Conservation (phyloP, 2,113 vertebrate genomes). For the Falcunculus frontatus region DNA sequence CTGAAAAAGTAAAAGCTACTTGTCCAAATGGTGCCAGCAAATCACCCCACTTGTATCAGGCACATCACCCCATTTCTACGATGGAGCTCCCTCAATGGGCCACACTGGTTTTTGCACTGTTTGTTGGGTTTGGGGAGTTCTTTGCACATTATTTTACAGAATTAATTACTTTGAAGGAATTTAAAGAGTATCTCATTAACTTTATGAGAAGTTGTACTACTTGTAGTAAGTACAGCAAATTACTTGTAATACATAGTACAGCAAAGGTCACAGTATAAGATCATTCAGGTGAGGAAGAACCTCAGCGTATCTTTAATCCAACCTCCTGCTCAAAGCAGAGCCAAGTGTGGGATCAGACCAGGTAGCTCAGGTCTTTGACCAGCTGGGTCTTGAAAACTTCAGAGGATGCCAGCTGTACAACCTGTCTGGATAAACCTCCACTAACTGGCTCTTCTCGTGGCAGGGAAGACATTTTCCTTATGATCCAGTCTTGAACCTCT, state of each 20-base stretch:
- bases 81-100: neutral
- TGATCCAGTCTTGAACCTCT: neutral
- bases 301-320: neutral
- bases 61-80: neutral
- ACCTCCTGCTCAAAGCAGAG: neutral
- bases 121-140: neutral
- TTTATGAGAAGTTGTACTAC: neutral
- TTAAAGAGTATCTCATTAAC: neutral
- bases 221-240: neutral
- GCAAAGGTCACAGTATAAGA: neutral
- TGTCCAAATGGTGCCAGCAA: neutral
- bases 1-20: neutral
- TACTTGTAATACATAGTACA: neutral
- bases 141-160: neutral
- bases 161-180: neutral
- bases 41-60: too few species aligned
- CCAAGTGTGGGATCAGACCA: neutral
- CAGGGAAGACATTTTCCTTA: neutral
- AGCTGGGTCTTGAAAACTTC: neutral
- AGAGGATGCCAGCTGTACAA: neutral
- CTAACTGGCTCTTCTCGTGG: neutral
- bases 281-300: neutral
- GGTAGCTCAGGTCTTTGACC: neutral
- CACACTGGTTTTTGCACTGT: rapidly evolving
- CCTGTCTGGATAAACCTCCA: neutral